Conservation (phyloP, 2,113 vertebrate genomes). For the Chloropsis hardwickii region DNA sequence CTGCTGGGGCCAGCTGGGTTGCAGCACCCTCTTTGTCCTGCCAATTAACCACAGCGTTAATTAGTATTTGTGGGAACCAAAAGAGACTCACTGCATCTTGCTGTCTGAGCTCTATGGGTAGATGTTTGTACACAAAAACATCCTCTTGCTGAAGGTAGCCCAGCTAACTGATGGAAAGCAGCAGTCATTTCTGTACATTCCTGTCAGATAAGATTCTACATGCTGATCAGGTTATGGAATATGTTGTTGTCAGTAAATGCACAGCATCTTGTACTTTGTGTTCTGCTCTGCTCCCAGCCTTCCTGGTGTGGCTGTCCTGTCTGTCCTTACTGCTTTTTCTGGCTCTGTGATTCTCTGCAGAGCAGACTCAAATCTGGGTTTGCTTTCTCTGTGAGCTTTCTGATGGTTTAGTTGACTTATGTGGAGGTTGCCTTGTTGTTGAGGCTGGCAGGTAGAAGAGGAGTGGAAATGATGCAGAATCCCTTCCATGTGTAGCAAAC, state of each 20-base stretch:
- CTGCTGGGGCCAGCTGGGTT: background rate
- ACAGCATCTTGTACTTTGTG: background rate
- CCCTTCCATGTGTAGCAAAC: background rate
- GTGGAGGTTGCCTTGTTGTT: background rate
- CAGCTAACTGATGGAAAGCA: background rate
- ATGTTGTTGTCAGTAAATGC: background rate
- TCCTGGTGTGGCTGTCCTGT: accelerated
- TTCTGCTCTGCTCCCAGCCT: background rate
- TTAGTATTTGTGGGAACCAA: background rate
- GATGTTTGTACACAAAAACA: background rate
- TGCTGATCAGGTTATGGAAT: background rate
- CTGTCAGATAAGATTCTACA: accelerated
- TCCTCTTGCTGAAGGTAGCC: background rate
- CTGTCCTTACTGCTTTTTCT: background rate
- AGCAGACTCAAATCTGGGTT: background rate
- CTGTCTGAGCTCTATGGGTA: accelerated
- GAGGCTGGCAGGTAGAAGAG: background rate
- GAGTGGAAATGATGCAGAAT: background rate
- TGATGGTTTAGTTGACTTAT: background rate
- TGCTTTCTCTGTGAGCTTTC: background rate
- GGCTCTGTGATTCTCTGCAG: background rate
- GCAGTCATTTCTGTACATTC: background rate
- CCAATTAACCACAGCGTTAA: background rate
- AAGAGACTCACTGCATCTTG: background rate
- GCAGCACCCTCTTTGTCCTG: background rate